Evolutionary conservation across 2,797 vertebrate species (phyloP), one percentile per base, ranked within the genome.

Genomic region (Pangasius sanitwongsei): DNA sequence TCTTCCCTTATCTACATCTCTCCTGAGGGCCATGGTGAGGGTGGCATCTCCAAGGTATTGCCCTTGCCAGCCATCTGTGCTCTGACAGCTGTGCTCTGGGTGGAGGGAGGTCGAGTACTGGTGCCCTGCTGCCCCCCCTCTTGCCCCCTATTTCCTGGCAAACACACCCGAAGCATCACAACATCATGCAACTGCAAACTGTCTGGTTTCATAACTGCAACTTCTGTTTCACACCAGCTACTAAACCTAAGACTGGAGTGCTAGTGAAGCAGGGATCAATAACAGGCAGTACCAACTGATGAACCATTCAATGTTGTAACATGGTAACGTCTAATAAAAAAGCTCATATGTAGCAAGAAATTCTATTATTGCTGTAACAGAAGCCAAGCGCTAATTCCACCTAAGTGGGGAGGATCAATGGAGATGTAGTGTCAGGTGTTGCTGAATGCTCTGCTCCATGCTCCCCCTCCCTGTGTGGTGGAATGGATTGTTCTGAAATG

Each of bases 401-500:
- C 87, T 88, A 83, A 74, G 91, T 87, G 65, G 84, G 82, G 87
- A 48, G 37, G 69, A 89, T 90, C 86, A 61, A 89, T 92, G 88
- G 85, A 89, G 69, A 89, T 61, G 65, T 81, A 57, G 87, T 88
- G 89, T 89, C 87, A 90, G 89, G 89, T 92, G 89, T 87, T 88
- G 81, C 86, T 69, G 84, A 89, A 89, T 28, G 72, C 80, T 88
- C 86, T 85, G 84, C 84, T 87, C 81, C 74, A 11, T 20, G 34
- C 59, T 31, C 77, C 37, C 75, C 50, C 37, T 41, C 44, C 89
- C 86, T 18, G 12, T 25, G 53, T 83, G 74, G 83, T 57, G 55
- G 81, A 92, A 91, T 89, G 87, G 91, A 90, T 90, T 91, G 89
- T 81, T 67, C 89, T 53, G 78, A 88, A 92, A 90, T 91, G 69